Evolutionary conservation across 2,113 vertebrate genomes (phyloP), one percentile per base, ranked within the genome.

Genomic region (Thalassoma bifasciatum): DNA sequence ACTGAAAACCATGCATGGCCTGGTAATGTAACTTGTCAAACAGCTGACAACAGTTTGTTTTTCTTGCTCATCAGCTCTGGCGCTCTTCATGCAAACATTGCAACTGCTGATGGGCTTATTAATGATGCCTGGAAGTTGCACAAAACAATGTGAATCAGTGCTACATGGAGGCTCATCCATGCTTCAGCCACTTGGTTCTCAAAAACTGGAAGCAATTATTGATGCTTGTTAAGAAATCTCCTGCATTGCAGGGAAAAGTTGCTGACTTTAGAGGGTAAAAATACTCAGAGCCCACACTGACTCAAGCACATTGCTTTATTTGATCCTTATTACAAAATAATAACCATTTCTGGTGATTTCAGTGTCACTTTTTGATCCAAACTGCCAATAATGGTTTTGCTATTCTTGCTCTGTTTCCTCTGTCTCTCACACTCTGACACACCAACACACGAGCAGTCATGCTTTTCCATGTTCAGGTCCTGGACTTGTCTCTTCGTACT

Each of bases 391-490:
- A 42, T 19, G n/a, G 16, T 60, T 50, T 47, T 54, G 13, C 19
- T 46, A 3, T 26, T 79, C 10, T 11, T 37, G 63, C 46, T 30
- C 13, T 16, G 5, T 75, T 46, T 67, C 63, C 62, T 72, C 52
- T 50, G 56, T 57, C 64, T 66, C 47, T 72, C 54, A 30, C 66
- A 70, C 47, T 65, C 62, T 23, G 19, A 76, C 42, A 23, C 72
- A 54, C 44, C 30, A 44, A 72, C 83, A 82, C 76, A 54, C 52
- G 24, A 65, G 67, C 80, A 83, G 89, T 88, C 85, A 63, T 52
- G 74, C 75, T 84, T 90, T 92, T 93, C 89, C 89, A 85, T 90
- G 89, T 92, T 92, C 85, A 88, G 89, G 74, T 89, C 84, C 87
- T 86, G 88, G 86, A 92, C 85, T 80, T 11, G 65, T 85, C 83